Base-by-base conservation (phyloP, 2,888 invertebrate genomes). In the Andrena trimmerana region DNA sequence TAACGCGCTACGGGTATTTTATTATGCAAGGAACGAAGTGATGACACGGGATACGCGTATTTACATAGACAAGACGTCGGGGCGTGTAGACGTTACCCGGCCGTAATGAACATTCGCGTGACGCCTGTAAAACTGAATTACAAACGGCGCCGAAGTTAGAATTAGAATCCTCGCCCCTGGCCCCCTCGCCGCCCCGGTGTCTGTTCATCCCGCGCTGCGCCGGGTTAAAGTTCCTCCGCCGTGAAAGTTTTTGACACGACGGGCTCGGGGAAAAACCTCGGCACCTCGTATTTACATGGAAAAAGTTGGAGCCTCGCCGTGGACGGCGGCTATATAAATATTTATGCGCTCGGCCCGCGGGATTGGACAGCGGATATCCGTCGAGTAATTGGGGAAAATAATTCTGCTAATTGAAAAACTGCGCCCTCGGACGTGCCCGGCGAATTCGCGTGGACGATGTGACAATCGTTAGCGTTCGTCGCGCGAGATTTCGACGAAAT, bases 21-120 rank as follows among this genome's bases (percentile, higher is more conserved):
- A 78, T 83, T 71, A 76, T 81, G 78, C 57, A 62, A 74, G 69
- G 80, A 74, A 85, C 69, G 78, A 85, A 74, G 42, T 62, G 65
- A 72, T 48, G 79, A 76, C 4, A 78, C 75, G 71, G 74, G 59
- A 75, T 54, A 67, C 36, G 24, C 48, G 57, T 62, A 83, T 83
- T 76, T 81, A 36, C 81, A 70, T 72, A 75, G 76, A 76, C 76
- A 76, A 71, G 59, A 65, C 63, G 36, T 10, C 24, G 42, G 24
- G n/a, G 29, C 31, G 63, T 48, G 78, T 59, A 57, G 67, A 81
- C 63, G 66, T 63, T 66, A 29, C 20, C 63, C 68, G 52, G 52
- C 42, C 24, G 80, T 80, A 81, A 81, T 66, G 74, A 80, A 74
- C 70, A 66, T 70, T 74, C 79, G 54, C 69, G 65, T 81, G 65